Conservation (phyloP, 2,797 vertebrate genomes). For the Scolopax rusticola region DNA sequence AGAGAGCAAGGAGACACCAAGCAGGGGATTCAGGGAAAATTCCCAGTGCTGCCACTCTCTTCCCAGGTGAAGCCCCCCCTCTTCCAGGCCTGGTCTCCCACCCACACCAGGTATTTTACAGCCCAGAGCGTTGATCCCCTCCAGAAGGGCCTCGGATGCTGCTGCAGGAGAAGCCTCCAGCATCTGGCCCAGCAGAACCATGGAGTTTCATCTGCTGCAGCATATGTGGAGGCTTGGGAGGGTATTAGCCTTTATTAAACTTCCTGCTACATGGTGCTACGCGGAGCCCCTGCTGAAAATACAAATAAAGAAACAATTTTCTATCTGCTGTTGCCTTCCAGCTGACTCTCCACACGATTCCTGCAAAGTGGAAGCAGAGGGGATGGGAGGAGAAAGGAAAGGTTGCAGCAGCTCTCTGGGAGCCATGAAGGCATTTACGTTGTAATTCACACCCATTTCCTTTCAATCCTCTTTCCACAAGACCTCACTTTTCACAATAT, state of each 20-base stretch:
- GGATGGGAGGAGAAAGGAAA: background rate
- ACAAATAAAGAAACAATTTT: background rate
- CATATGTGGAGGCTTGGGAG: accelerated
- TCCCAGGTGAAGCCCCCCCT: accelerated
- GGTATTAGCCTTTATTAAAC: background rate
- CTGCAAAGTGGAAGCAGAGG: background rate
- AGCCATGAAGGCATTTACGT: accelerated
- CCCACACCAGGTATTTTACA: background rate
- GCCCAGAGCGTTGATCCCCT: background rate
- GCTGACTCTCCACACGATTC: background rate
- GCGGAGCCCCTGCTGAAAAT: background rate
- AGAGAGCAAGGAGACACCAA: background rate
- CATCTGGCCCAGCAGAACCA: background rate
- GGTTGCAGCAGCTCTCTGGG: background rate
- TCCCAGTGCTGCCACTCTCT: background rate
- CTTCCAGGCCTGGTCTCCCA: background rate
- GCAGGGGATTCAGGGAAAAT: accelerated
- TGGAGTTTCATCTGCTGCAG: background rate
- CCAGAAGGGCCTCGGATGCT: accelerated
- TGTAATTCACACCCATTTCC: background rate
- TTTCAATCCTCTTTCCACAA: background rate
- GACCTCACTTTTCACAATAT: background rate
- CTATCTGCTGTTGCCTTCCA: background rate
- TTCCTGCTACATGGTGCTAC: background rate
- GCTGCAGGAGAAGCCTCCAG: background rate